These are phyloP conservation scores for Willowsia nigromaculata DNA, from an alignment of 2,888 invertebrate genomes.

Conservation along the genomic window DNA sequence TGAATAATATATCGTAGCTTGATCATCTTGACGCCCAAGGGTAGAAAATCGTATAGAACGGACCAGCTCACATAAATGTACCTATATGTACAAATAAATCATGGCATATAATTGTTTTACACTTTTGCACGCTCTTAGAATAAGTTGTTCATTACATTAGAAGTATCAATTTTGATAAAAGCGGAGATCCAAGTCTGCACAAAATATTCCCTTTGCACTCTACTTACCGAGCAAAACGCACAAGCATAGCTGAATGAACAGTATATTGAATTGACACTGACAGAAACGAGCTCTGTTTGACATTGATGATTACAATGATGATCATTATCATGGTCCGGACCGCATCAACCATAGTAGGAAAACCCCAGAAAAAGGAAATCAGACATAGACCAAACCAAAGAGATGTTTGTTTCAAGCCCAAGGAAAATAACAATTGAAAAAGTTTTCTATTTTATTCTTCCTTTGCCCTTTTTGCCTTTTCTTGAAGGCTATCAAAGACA, in stretches of 20 bases:
- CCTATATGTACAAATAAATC: too few relatives aligned
- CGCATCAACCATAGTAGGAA: background rate
- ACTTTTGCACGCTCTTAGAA: too few relatives aligned
- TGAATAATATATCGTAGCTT: too few relatives aligned
- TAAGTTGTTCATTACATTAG: too few relatives aligned
- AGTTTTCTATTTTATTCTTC: conserved; percentile 21
- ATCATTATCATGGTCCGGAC: conserved; percentile 5
- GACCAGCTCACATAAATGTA: too few relatives aligned
- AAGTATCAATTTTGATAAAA: too few relatives aligned
- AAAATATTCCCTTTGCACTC: too few relatives aligned
- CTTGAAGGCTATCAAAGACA: conserved; percentile 28
- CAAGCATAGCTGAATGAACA: background rate
- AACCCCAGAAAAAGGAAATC: background rate
- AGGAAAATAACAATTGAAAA: conserved; percentile 29
- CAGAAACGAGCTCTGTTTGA: background rate
- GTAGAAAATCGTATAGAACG: too few relatives aligned
- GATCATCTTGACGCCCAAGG: too few relatives aligned
- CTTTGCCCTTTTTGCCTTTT: background rate
- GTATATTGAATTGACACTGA: background rate
- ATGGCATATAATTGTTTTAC: too few relatives aligned
- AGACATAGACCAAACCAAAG: background rate
- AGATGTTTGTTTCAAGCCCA: conserved; percentile 7
- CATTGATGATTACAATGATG: conserved; percentile 28
- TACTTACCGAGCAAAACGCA: background rate
- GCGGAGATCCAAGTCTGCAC: too few relatives aligned